phyloP scores from a whole-genome alignment of 2,113 vertebrate genomes.

The Oreochromis tanganicae region DNA sequence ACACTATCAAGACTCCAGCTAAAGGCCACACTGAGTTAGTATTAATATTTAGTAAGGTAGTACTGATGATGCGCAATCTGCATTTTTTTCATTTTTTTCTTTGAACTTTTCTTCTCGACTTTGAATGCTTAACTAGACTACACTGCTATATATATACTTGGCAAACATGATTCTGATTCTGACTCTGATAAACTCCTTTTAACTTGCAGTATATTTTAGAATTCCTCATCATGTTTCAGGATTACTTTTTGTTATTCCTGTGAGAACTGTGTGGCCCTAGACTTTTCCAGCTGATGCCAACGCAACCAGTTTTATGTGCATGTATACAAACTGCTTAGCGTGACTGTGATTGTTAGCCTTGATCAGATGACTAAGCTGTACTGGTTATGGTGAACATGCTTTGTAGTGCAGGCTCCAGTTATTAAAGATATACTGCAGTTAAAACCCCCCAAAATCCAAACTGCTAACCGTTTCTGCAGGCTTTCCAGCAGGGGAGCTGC shows the following conservation, averaged over 20 bases:
- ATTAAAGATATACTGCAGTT: background rate
- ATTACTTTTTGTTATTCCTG: background rate
- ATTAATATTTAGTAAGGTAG: background rate
- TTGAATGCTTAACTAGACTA: background rate
- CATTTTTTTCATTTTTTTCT: background rate
- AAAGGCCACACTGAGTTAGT: background rate
- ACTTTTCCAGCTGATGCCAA: background rate
- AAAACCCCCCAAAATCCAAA: background rate
- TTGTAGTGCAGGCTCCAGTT: background rate
- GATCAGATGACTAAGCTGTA: background rate
- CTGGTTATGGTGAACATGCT: background rate
- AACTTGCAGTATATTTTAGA: background rate
- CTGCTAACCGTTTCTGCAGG: slow-evolving; percentile 77
- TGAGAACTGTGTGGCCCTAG: background rate
- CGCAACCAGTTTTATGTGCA: background rate
- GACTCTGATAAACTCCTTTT: background rate
- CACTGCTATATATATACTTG: background rate
- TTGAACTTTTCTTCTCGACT: background rate
- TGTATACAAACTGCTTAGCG: background rate
- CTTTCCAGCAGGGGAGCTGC: slow-evolving; percentile 79
- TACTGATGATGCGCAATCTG: background rate
- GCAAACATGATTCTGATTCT: background rate
- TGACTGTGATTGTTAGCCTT: background rate
- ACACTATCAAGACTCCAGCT: background rate
- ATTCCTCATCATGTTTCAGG: background rate